A percentile compares a stretch with the other conserved stretches of the same genome.
phyloP scores from a whole-genome alignment of 1,140 invertebrate genomes.

The Tetraneura akinire region DNA sequence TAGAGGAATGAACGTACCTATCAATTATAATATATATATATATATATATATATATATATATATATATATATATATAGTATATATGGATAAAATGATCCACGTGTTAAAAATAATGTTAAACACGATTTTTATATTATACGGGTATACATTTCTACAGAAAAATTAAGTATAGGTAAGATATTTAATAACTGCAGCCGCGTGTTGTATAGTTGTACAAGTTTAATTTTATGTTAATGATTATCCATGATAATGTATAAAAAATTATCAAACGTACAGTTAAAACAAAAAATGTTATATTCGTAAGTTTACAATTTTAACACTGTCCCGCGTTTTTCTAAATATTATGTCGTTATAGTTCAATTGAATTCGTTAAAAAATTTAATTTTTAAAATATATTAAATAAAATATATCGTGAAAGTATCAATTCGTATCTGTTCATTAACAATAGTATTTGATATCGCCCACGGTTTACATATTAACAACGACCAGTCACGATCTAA shows the following conservation, averaged over 20 bases:
- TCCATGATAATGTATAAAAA: not conserved
- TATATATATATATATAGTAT: too few relatives aligned
- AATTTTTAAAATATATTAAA: conserved; percentile 13
- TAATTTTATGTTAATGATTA: not conserved
- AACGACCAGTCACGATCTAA: conserved; percentile 25
- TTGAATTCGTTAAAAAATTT: conserved; percentile 1
- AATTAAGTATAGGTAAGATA: not conserved
- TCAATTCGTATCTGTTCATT: conserved; percentile 4
- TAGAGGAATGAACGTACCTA: conserved; percentile 19
- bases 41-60: too few relatives aligned
- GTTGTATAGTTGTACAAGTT: not conserved
- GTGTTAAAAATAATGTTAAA: not conserved
- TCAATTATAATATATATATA: too few relatives aligned
- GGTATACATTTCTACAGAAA: not conserved
- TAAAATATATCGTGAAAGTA: conserved; percentile 28
- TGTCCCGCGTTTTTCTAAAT: too few relatives aligned
- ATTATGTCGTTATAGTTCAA: not conserved
- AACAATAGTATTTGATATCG: conserved; percentile 20
- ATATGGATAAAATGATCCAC: not conserved
- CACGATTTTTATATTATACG: not conserved
- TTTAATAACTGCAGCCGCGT: not conserved
- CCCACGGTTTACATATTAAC: conserved; percentile 5
- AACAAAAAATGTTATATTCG: too few relatives aligned
- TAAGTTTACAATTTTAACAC: too few relatives aligned
- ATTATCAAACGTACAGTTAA: too few relatives aligned